These are phyloP conservation scores for Cheilosia urbana DNA, from an alignment of 2,888 invertebrate species.

Conservation along the genomic window DNA sequence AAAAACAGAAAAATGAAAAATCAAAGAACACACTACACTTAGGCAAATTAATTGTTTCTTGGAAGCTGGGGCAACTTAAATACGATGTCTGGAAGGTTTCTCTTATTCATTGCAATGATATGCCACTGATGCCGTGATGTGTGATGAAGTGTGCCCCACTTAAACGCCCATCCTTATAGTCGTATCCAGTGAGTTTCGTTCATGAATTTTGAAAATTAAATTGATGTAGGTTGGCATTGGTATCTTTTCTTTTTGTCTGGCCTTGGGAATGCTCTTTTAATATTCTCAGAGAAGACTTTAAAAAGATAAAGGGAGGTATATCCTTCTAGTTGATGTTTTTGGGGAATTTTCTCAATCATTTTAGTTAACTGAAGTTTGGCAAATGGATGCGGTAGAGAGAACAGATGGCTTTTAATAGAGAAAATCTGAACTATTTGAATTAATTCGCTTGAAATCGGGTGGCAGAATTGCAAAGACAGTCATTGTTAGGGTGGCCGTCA, in stretches of 20 bases:
- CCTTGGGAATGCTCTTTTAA: neutral
- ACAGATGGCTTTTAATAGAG: too few species aligned
- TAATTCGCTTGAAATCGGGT: too few species aligned
- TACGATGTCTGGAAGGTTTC: slow-evolving; percentile 38
- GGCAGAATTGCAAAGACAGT: too few species aligned
- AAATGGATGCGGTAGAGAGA: too few species aligned
- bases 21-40: slow-evolving; percentile 30
- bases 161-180: neutral
- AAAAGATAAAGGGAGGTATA: neutral
- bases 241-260: slow-evolving; percentile 8
- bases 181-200: slow-evolving; percentile 12
- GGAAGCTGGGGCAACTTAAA: slow-evolving; percentile 22
- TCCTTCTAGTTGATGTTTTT: neutral
- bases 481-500: too few species aligned
- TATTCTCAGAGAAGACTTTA: neutral
- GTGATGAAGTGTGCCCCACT: neutral
- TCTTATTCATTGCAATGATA: neutral
- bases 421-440: too few species aligned
- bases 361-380: neutral
- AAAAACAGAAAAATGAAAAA: neutral
- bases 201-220: slow-evolving; percentile 27
- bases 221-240: slow-evolving; percentile 9
- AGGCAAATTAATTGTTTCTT: slow-evolving; percentile 45
- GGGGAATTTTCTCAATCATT: neutral
- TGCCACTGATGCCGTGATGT: neutral